Percentiles rank a stretch among this genome's conserved stretches.
These are phyloP conservation scores for Bombus affinis DNA, from an alignment of 1,140 invertebrate genomes.

Conservation along the genomic window DNA sequence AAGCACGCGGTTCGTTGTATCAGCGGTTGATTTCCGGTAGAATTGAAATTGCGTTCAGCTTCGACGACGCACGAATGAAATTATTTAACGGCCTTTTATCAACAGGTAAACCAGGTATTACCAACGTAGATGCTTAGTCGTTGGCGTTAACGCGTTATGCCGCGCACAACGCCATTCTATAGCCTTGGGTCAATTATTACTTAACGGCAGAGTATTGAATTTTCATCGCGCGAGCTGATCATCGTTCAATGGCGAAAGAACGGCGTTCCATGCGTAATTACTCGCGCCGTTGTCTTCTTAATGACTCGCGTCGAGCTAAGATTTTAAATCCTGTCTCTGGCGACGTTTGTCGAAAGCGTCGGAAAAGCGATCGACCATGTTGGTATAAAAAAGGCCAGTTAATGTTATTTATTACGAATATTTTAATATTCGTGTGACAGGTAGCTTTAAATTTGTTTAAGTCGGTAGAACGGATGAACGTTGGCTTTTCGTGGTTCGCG, in stretches of 20 bases:
- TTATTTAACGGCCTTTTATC: slow-evolving; percentile 40
- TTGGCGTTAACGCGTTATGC: slow-evolving; percentile 26
- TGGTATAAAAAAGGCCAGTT: too few species aligned
- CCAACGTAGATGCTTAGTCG: slow-evolving; percentile 29
- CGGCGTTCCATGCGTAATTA: background rate
- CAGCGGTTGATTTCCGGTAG: slow-evolving; percentile 11
- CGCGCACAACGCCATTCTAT: slow-evolving; percentile 18
- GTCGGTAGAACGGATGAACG: too few species aligned
- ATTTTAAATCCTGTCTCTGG: too few species aligned
- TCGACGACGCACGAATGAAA: slow-evolving; percentile 26
- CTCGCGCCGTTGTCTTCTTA: too few species aligned
- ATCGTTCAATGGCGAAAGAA: background rate
- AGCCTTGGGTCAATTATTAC: slow-evolving; percentile 34
- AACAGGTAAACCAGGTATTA: slow-evolving; percentile 8
- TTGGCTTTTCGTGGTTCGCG: too few species aligned
- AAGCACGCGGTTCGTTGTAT: background rate
- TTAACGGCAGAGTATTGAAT: slow-evolving; percentile 43
- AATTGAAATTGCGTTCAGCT: slow-evolving; percentile 39
- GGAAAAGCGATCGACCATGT: too few species aligned
- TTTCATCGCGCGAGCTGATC: slow-evolving; percentile 28
- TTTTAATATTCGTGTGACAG: too few species aligned
- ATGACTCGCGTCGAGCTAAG: too few species aligned
- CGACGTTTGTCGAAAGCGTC: too few species aligned
- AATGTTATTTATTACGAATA: too few species aligned
- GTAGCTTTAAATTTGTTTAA: too few species aligned